Conservation (phyloP, 92 coral and sea anemone genomes). For the Bergia sp. region DNA sequence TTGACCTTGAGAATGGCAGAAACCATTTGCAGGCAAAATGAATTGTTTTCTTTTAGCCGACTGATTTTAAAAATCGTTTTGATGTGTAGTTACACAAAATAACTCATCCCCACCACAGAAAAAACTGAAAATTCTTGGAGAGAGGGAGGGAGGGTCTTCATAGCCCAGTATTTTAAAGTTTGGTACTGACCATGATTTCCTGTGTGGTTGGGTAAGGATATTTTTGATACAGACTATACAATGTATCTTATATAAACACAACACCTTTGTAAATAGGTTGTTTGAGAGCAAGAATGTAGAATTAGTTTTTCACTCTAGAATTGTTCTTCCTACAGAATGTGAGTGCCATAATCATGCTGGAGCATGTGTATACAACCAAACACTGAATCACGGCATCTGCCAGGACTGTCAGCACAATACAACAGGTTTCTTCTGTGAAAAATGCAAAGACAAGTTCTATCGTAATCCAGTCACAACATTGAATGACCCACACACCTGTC, state of each 20-base stretch:
- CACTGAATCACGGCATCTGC: slow-evolving; percentile 81
- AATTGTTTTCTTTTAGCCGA: too few species aligned
- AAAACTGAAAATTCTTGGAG: background rate
- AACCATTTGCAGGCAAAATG: too few species aligned
- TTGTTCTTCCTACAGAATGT: slow-evolving; percentile 64
- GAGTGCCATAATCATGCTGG: slow-evolving; percentile 80
- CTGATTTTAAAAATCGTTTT: too few species aligned
- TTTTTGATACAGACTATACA: background rate
- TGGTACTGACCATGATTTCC: background rate
- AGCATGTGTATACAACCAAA: slow-evolving; percentile 72
- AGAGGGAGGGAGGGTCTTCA: background rate
- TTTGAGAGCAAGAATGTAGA: too few species aligned
- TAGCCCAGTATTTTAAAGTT: too few species aligned
- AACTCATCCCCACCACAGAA: background rate
- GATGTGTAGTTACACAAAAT: background rate
- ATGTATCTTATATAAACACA: too few species aligned
- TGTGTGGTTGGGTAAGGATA: background rate
- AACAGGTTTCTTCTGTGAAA: slow-evolving; percentile 85
- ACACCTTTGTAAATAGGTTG: too few species aligned
- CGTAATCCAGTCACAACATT: slow-evolving; percentile 71
- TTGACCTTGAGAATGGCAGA: background rate
- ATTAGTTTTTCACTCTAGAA: background rate
- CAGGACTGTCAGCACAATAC: slow-evolving; percentile 86
- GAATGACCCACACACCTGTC: slow-evolving; percentile 72
- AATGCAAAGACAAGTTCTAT: slow-evolving; percentile 82